Evolutionary conservation across 2,113 vertebrate genomes (phyloP), one percentile per base, ranked within the genome.

Genomic region (Vombatus ursinus): DNA sequence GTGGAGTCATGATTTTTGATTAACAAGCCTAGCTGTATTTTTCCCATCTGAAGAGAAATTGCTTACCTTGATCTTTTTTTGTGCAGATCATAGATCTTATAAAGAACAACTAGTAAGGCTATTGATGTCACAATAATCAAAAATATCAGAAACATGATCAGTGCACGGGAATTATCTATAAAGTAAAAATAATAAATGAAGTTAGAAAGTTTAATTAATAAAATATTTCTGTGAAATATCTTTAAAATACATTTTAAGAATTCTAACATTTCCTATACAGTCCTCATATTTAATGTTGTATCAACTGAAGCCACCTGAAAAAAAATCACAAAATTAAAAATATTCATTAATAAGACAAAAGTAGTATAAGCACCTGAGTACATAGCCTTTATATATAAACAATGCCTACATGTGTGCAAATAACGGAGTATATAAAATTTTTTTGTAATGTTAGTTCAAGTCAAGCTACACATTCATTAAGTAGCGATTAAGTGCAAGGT

Each of bases 21-120:
- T 68, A 68, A 91, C 5, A 8, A 47, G 16, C 11, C 12, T 26
- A 7, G 8, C 12, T 47, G 1, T 47, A 25, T 90, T 50, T 84
- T 89, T 37, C 57, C 47, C 37, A 54, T 19, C 89, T 94, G 28
- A n/a, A 89, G 37, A 14, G 90, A 61, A 52, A 0, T 5, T 89
- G 26, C 98, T 99, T 97, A 99, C 99, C 98, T 97, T 91, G 99
- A 98, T 8, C 98, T 98, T 61, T 95, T 99, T 95, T 96, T 98
- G 96, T 98, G 99, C 31, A 99, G 98, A 52, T 98, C 95, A 96
- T 99, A 99, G 97, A 99, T 99, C 98, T 99, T 99, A 94, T 99
- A 99, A 44, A 99, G 91, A 91, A 99, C 99, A 77, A 99, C 5
- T 0, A 99, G 96, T 22, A 99, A 99, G 61, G 99, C 99, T 94